Evolutionary conservation across 2,888 invertebrate genomes (phyloP), one percentile per base, ranked within the genome.

Genomic region (Unio pictorum): DNA sequence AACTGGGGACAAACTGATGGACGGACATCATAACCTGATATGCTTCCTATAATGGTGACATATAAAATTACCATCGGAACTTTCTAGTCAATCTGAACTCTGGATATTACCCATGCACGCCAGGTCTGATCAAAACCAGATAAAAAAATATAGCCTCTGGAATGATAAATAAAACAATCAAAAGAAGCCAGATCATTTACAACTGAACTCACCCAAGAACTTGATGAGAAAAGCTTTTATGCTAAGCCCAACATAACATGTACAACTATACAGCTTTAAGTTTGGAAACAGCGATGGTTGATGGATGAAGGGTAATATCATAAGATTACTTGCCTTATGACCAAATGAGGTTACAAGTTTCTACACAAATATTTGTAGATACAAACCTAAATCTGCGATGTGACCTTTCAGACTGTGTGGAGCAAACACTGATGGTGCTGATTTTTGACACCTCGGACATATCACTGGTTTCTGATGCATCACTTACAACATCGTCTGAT

Each of bases 371-470:
- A 61, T 61, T 0, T 30, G 26, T 15, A 61, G 11, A 63, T 15
- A 62, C 70, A 62, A 75, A 90, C 90, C 90, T 90, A 71, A 90
- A 84, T 79, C 89, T 90, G 74, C 95, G 95, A 79, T 95, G 92
- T 34, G 97, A 97, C 85, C 96, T 92, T 91, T 97, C 98, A 75
- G 96, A 96, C 92, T 97, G 97, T 81, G 97, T 98, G 85, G 97
- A 97, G 91, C 96, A 95, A 83, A 97, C 95, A 84, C 96, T 93
- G 74, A 88, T 84, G 15, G 87, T 88, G 82, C 87, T 87, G 78
- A 89, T 86, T 80, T 88, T 88, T 26, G 89, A 89, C 72, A 94
- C 95, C 73, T 90, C 90, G 3, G 90, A 90, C 84, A 90, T 88
- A 75, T 90, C 90, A 74, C 90, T 90, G 4, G 89, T 88, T 75